A percentile compares a stretch with the other conserved stretches of the same genome.
Evolutionary conservation across 2,113 vertebrate species (phyloP).

Genomic region (Melanotaenia duboulayi): DNA sequence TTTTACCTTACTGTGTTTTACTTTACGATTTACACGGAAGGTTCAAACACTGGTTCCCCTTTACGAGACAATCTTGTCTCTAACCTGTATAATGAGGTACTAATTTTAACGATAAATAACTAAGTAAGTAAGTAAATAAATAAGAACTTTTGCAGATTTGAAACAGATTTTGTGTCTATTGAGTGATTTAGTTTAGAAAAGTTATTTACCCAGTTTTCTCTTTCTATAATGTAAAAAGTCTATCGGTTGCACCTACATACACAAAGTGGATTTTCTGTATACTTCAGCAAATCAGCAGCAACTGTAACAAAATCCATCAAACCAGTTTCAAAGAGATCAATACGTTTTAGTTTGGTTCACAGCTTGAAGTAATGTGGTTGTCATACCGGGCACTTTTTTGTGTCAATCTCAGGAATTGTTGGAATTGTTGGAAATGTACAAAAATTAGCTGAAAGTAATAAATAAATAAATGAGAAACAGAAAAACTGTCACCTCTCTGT

Average conservation of each 20-base stretch:
- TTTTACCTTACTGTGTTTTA: slow-evolving; percentile 32
- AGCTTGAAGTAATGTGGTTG: too few species aligned
- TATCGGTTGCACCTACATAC: too few species aligned
- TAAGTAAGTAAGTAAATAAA: neutral
- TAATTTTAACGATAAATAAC: neutral
- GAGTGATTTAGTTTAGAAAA: neutral
- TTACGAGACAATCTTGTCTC: neutral
- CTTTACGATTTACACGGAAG: neutral
- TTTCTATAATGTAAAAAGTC: neutral
- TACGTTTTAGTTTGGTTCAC: too few species aligned
- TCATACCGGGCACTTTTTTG: too few species aligned
- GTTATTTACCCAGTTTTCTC: neutral
- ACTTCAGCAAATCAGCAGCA: too few species aligned
- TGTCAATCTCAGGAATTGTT: too few species aligned
- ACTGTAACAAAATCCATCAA: too few species aligned
- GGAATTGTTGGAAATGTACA: too few species aligned
- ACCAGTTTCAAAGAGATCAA: too few species aligned
- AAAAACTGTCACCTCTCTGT: slow-evolving; percentile 74
- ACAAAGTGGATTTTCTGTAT: too few species aligned
- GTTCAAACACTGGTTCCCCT: neutral
- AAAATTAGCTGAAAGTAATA: neutral
- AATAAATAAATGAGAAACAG: neutral
- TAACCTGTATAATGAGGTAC: neutral
- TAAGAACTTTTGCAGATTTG: neutral
- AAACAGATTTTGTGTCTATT: neutral